These are phyloP conservation scores for Chitala chitala DNA, from an alignment of 2,113 vertebrate genomes.

Conservation along the genomic window DNA sequence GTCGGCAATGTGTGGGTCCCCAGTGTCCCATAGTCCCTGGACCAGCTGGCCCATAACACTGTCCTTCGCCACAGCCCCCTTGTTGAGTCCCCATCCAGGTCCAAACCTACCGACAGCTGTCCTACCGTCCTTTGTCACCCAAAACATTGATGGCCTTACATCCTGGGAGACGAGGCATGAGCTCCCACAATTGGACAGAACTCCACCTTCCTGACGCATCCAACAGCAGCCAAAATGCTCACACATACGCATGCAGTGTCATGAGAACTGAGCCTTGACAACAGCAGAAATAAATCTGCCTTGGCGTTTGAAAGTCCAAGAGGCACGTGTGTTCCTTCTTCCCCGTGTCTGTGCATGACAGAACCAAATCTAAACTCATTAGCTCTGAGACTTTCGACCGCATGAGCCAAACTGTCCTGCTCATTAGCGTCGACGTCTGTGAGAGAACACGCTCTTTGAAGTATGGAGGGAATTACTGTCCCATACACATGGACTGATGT, in stretches of 20 bases:
- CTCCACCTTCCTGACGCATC: neutral
- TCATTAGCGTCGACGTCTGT: neutral
- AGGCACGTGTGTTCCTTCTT: neutral
- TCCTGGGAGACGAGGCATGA: neutral
- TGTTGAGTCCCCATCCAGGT: neutral
- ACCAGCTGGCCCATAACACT: constrained; percentile 11
- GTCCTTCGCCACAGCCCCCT: neutral
- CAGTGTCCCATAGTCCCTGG: neutral
- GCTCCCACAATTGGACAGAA: neutral
- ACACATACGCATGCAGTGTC: too few species aligned
- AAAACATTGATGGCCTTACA: neutral
- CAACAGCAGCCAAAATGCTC: neutral
- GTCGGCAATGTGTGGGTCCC: neutral
- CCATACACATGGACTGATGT: neutral
- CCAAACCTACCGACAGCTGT: neutral
- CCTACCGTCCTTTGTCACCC: neutral
- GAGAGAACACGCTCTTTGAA: neutral
- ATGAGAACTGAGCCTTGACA: too few species aligned
- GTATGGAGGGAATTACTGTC: neutral
- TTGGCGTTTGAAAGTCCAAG: too few species aligned
- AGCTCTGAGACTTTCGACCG: neutral
- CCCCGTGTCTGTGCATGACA: neutral
- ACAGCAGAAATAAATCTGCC: too few species aligned
- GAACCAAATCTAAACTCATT: neutral
- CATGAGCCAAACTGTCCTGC: neutral